Base-by-base conservation (phyloP, 2,113 vertebrate species). In the Oreochromis aureus region DNA sequence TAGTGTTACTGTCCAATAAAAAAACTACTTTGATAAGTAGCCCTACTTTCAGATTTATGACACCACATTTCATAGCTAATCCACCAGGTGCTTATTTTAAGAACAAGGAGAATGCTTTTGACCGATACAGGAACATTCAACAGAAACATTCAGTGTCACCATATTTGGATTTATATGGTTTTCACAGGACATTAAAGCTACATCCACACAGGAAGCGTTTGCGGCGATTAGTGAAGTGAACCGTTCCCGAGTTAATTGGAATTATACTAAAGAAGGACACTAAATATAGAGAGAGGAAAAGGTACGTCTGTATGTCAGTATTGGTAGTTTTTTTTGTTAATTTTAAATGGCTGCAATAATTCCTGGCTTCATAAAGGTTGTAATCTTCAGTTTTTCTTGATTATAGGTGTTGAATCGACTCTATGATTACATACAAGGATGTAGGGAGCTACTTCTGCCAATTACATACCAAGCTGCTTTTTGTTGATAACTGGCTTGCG, bases 251-350 rank as follows among this genome's bases (percentile, higher is more conserved):
- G 18, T 11, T 1, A 36, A 63, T 63, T 63, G 59, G 56, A 59
- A 34, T 63, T 63, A n/a, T 36, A 63, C 0, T 36, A 63, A 63
- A 63, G 30, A 36, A 36, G 32, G 16, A 63, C 16, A 61, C 58
- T 18, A 0, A 19, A 7, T 16, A 15, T 2, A 30, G 24, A 18
- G 27, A 10, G 16, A 18, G 5, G 7, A 16, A 34, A 61, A 61
- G 58, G 30, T 61, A 32, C 3, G 5, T 32, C 30, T 18, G 5
- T 61, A 34, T 19, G 0, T 61, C 0, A 18, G 58, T 1, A 34
- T 61, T 34, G 58, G 30, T 10, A 18, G 58, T 0, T 18, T 16
- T 24, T 27, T 61, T 61, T 10, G 0, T 39, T 71, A 1, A 71
- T 44, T 71, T 2, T 7, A 71, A 24, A 46, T 46, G 22, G 41